Evolutionary conservation across 2,113 vertebrate species (phyloP).

Genomic region (Catharus minimus): DNA sequence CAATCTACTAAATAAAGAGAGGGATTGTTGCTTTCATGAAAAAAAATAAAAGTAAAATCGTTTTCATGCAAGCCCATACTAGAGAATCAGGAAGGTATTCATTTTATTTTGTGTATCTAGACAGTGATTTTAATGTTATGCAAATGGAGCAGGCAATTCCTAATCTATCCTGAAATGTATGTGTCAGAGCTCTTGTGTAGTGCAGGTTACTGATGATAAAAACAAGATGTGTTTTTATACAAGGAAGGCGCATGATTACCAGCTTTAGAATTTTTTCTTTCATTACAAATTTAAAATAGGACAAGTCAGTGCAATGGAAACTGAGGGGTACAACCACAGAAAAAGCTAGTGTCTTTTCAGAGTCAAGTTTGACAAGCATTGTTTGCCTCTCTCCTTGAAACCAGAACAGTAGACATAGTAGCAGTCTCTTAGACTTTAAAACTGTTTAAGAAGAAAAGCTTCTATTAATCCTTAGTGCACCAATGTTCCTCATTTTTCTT

Average conservation of each 20-base stretch:
- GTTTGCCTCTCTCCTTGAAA: slow-evolving; percentile 14
- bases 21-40: not conserved
- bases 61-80: slow-evolving; percentile 48
- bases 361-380: slow-evolving; percentile 47
- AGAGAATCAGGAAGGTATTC: slow-evolving; percentile 51
- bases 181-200: slow-evolving; percentile 68
- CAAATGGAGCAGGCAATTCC: slow-evolving; percentile 68
- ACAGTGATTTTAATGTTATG: slow-evolving; percentile 75
- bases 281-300: slow-evolving; percentile 69
- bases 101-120: slow-evolving; percentile 65
- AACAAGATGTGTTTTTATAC: slow-evolving; percentile 71
- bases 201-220: slow-evolving; percentile 69
- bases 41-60: not conserved
- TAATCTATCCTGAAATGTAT: slow-evolving; percentile 68
- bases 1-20: not conserved
- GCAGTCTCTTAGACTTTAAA: not conserved
- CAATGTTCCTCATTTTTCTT: not conserved
- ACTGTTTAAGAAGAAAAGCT: slow-evolving; percentile 16
- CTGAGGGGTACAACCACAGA: not conserved
- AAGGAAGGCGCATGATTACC: slow-evolving; percentile 54
- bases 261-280: slow-evolving; percentile 61
- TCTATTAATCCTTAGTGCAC: not conserved
- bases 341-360: slow-evolving; percentile 39
- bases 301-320: slow-evolving; percentile 48
- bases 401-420: not conserved